Evolutionary conservation across 2,113 vertebrate species (phyloP), one percentile per base, ranked within the genome.

Genomic region (Phaethon lepturus): DNA sequence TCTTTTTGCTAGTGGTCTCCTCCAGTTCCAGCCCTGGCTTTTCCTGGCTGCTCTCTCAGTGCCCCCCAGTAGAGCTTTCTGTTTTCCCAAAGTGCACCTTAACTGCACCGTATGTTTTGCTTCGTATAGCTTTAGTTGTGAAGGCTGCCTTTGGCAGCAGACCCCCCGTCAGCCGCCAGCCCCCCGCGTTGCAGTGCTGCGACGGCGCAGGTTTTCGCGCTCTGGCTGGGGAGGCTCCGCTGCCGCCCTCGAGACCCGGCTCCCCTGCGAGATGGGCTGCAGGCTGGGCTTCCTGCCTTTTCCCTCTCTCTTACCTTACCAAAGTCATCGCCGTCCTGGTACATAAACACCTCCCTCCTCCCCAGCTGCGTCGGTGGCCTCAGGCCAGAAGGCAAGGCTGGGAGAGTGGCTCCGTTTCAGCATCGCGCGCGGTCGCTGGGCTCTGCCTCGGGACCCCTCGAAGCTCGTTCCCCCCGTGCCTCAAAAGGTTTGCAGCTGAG

Each of bases 361-460:
- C 20, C 82, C 76, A 86, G 45, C 82, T 86, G 76, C 64, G 82
- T 23, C 3, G 7, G 49, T 74, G 84, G 86, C 80, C 68, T 44
- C 13, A 2, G 55, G 55, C 74, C 74, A 63, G 86, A 22, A 40
- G 40, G 38, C 19, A 4, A 58, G 24, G 49, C 69, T 47, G 42
- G 2, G 6, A 42, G 49, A 40, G 42, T n/a, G 49, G 3, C 28
- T 69, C n/a, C 2, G 2, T 3, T 49, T 7, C 19, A 42, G 13
- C 7, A 1, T 49, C 25, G 7, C 1, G 2, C 24, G 58, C 38
- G 33, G 38, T 50, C 6, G 0, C 53, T 20, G 42, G 8, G 60
- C 9, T 44, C 53, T 22, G 18, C 22, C 42, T 80, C 1, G 1
- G 45, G n/a, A 72, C 40, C 11, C 25, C 6, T 0, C 9, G 20